Base-by-base conservation (phyloP, 2,797 vertebrate species). In the Malurus leucopterus region DNA sequence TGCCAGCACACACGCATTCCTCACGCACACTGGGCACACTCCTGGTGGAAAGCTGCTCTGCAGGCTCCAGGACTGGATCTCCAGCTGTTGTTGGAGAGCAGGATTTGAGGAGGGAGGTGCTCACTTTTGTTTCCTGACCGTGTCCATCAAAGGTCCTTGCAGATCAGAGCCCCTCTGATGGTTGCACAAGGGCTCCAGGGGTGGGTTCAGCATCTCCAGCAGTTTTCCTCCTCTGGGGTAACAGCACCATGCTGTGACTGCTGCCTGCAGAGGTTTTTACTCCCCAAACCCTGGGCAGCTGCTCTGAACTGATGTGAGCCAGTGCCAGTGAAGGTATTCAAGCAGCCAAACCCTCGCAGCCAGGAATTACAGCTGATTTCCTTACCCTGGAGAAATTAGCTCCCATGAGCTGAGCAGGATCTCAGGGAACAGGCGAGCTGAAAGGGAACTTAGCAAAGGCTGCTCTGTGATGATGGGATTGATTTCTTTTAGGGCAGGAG, bases 331-430 rank as follows among this genome's bases (percentile, higher is more conserved):
- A 86, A 84, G 64, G 24, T 61, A 89, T 68, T 71, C 84, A n/a
- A 86, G 36, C 55, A 20, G 72, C 55, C 55, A 58, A 90, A 59
- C 8, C 62, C 43, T 58, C 55, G 27, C 44, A 88, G 80, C 22
- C 46, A 86, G 59, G 49, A 94, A 59, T 84, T 59, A 32, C 4
- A 84, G 67, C n/a, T 57, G n/a, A 70, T 94, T 89, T 93, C 83
- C 77, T 88, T 82, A 29, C 14, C 80, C 83, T 93, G 38, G 38
- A 57, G 80, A 53, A 90, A 59, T 81, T 80, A 87, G 30, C n/a
- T 88, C 49, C n/a, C 58, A 62, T 82, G 54, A 88, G 47, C 69
- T 65, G 32, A 34, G 61, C 54, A 90, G 46, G 32, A 73, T 64
- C 46, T 82, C 69, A 18, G 15, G 27, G 29, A 90, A 26, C 9